phyloP scores from a whole-genome alignment of 2,888 invertebrate species.

The Pyralis farinalis region DNA sequence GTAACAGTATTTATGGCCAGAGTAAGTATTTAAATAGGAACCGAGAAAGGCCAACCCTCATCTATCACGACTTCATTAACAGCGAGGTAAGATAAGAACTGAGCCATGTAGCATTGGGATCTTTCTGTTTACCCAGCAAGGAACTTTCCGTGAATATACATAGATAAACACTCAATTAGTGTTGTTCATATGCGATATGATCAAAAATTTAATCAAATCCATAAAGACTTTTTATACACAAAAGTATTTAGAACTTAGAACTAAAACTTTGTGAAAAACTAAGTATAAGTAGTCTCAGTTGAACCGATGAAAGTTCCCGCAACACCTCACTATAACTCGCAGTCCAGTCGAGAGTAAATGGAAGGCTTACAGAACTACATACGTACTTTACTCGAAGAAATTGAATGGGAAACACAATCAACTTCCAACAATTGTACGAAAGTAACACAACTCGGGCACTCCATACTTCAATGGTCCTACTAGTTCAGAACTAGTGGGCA shows the following conservation, averaged over 20 bases:
- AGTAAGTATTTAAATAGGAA: too few relatives aligned
- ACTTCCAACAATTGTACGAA: conserved; percentile 54
- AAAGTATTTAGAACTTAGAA: background rate
- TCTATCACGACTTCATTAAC: too few relatives aligned
- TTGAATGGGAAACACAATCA: conserved; percentile 42
- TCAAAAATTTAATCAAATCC: too few relatives aligned
- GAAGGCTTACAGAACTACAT: conserved; percentile 11
- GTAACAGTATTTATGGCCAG: too few relatives aligned
- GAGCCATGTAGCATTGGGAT: too few relatives aligned
- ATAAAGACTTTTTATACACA: too few relatives aligned
- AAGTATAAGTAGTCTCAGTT: background rate
- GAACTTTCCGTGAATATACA: too few relatives aligned
- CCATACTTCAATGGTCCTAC: conserved; percentile 60
- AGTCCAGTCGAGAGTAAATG: conserved; percentile 1
- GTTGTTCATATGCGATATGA: too few relatives aligned
- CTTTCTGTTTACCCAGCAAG: too few relatives aligned
- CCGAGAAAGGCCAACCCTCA: too few relatives aligned
- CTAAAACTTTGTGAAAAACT: background rate
- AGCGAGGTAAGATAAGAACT: too few relatives aligned
- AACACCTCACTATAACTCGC: conserved; percentile 1
- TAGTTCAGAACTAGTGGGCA: conserved; percentile 56
- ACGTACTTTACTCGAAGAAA: conserved; percentile 13
- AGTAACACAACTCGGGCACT: conserved; percentile 49
- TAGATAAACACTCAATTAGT: too few relatives aligned
- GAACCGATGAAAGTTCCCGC: background rate